A percentile compares a stretch with the other conserved stretches of the same genome.
These are phyloP conservation scores for Nasalis larvatus DNA, from an alignment of 2,113 vertebrate genomes.

Conservation along the genomic window DNA sequence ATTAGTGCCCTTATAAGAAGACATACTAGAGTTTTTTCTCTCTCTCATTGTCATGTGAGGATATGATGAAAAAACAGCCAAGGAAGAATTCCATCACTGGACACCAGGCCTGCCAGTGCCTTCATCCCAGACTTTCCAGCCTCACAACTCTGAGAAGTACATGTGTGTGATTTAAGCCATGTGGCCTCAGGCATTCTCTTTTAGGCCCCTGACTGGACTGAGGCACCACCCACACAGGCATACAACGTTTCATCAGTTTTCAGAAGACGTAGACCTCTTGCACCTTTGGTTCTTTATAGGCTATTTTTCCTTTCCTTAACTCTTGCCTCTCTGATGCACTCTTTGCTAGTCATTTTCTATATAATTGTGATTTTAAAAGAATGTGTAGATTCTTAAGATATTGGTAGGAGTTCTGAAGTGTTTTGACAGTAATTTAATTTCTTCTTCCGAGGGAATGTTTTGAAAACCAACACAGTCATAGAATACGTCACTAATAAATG, in stretches of 20 bases:
- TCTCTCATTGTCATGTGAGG: background rate
- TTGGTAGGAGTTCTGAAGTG: background rate
- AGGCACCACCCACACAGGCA: too few species aligned
- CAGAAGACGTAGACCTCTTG: background rate
- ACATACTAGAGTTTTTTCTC: background rate
- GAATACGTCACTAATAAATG: background rate
- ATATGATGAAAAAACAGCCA: fast-evolving
- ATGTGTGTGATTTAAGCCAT: background rate
- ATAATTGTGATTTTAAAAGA: background rate
- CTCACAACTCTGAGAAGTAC: background rate
- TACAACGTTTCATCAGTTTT: background rate
- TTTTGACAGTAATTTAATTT: background rate
- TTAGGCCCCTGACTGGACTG: too few species aligned
- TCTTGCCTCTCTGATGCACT: background rate
- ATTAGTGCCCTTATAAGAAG: background rate
- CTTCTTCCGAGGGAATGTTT: background rate
- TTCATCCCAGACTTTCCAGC: background rate
- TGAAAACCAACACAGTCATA: background rate
- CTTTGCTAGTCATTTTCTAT: background rate
- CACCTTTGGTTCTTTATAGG: background rate
- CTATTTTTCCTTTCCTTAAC: background rate
- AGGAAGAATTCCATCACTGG: background rate
- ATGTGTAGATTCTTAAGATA: background rate
- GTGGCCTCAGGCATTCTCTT: too few species aligned
- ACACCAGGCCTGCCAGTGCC: background rate